Percentiles rank a stretch among this genome's conserved stretches.
Evolutionary conservation across 2,888 invertebrate genomes (phyloP).

Genomic region (Caenorhabditis macrosperma): DNA sequence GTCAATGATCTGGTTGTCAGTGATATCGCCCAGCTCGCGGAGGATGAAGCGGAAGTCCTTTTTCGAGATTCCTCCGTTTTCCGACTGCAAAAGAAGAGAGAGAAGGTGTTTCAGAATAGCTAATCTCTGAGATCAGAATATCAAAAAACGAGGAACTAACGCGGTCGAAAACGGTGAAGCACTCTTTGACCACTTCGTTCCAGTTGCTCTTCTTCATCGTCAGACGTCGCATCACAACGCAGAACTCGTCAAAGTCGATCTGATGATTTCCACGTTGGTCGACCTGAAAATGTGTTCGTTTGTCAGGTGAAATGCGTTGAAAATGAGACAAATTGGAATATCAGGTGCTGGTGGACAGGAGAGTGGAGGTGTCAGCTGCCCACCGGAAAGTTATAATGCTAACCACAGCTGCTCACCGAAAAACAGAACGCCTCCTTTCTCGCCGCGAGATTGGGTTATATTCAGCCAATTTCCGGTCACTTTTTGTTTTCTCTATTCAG

Average conservation of each 20-base stretch:
- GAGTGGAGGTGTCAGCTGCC: no score
- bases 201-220: conserved; percentile 77
- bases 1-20: conserved; percentile 76
- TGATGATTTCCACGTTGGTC: conserved; percentile 80
- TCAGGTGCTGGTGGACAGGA: no score
- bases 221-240: conserved; percentile 73
- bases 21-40: conserved; percentile 77
- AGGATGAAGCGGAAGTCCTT: conserved; percentile 78
- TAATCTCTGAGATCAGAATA: not conserved
- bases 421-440: no score
- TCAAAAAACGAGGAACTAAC: no score
- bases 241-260: conserved; percentile 79
- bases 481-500: no score
- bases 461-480: no score
- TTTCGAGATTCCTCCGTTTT: conserved; percentile 75
- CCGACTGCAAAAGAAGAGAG: conserved; percentile 68
- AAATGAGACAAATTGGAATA: no score
- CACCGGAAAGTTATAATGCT: no score
- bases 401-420: not conserved
- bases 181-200: conserved; percentile 78
- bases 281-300: conserved; percentile 57
- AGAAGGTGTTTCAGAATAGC: not conserved
- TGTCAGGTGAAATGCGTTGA: not conserved
- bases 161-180: conserved; percentile 78
- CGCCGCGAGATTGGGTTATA: no score